Conservation (phyloP, 2,113 vertebrate genomes). For the Regulus satrapa region DNA sequence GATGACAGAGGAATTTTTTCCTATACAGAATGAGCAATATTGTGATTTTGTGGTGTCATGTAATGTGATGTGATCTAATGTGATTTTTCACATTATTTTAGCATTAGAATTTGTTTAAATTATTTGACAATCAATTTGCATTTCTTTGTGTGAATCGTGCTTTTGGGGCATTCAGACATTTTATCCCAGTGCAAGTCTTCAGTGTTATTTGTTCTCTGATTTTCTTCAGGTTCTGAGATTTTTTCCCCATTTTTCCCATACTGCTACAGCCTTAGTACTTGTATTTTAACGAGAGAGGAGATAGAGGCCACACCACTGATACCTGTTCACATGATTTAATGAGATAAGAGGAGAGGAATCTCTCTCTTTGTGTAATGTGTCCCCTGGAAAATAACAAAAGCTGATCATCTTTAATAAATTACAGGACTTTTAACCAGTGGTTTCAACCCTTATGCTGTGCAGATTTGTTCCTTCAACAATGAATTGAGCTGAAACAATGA, state of each 20-base stretch:
- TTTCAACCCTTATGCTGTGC: background rate
- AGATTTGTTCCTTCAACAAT: background rate
- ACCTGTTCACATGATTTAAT: background rate
- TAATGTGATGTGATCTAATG: no score
- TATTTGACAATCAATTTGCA: background rate
- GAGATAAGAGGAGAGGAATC: background rate
- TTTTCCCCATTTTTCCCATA: background rate
- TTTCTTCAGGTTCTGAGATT: background rate
- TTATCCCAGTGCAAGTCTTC: background rate
- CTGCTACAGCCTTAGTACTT: background rate
- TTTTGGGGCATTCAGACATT: background rate
- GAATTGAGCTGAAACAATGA: background rate
- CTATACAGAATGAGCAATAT: background rate
- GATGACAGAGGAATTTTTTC: background rate
- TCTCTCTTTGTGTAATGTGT: accelerated
- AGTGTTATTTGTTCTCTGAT: background rate
- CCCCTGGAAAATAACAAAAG: background rate
- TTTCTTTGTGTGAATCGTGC: background rate
- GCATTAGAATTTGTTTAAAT: background rate
- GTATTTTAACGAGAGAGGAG: background rate
- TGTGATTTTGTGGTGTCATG: no score
- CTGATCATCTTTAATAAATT: background rate
- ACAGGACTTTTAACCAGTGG: background rate
- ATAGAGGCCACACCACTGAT: background rate
- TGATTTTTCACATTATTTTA: background rate